Evolutionary conservation across 2,113 vertebrate genomes (phyloP), one percentile per base, ranked within the genome.

Genomic region (Forbesichthys agassizii): DNA sequence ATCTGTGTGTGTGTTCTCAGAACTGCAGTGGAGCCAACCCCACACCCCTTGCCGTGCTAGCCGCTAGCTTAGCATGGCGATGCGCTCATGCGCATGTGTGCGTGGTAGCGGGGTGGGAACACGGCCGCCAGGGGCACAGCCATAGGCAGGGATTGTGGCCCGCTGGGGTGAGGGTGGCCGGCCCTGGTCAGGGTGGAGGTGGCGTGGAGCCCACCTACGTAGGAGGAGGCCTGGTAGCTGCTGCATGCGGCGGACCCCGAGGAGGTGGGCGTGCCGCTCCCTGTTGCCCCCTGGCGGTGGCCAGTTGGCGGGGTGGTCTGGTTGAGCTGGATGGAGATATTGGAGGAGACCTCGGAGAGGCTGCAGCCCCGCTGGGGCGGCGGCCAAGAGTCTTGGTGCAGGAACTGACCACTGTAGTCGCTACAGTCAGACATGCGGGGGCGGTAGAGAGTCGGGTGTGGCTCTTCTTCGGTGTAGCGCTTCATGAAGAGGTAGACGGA

Each of bases 401-500:
- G 94, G 80, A 94, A 96, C 90, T 96, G 95, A 58, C 95, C 95
- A 0, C 95, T 96, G 91, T 95, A 96, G 90, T 96, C 94, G 11
- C 95, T 96, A 90, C 95, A 96, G 87, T 96, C 94, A 63, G 95
- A 96, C 91, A 96, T 93, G 18, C 95, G 93, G 11, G 95, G 95
- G 53, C 94, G 95, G 81, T 96, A 96, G 85, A 96, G 94, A 6
- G 95, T 92, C 0, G 95, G 95, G 66, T 96, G 95, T 0, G 95
- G 95, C 88, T 97, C 95, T 66, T 96, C 95, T 82, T 95, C 94
- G 0, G 95, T 92, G 1, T 97, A 97, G 47, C 95, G 95, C 75
- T 96, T 96, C 91, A 96, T 97, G 89, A 97, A 97, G 60, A 96
- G 91, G 88, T 97, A 97, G 73, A 97, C 95, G 0, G 95, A 97